Evolutionary conservation across 2,888 invertebrate species (phyloP).

Genomic region (Synergus gifuensis): DNA sequence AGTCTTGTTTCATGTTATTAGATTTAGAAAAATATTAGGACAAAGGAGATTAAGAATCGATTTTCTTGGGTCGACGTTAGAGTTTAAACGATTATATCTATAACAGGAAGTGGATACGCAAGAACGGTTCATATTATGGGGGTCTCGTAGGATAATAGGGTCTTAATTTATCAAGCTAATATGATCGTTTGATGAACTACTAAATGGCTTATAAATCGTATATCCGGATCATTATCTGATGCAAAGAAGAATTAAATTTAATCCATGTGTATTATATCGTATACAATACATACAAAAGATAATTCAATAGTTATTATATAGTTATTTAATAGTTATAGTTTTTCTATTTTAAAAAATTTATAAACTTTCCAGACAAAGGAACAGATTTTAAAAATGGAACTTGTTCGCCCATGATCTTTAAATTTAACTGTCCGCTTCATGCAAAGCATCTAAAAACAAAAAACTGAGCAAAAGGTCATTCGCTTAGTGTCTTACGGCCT

Average conservation of each 20-base stretch:
- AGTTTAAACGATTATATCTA: slow-evolving; percentile 22
- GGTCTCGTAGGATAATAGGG: slow-evolving; percentile 21
- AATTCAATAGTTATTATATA: background rate
- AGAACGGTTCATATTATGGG: slow-evolving; percentile 27
- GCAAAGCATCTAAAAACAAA: background rate
- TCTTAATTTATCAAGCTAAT: slow-evolving; percentile 32
- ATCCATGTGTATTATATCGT: background rate
- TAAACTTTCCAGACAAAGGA: too few relatives aligned
- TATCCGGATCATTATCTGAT: slow-evolving; percentile 5
- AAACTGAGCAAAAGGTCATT: background rate
- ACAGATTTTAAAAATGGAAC: background rate
- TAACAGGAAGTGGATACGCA: slow-evolving; percentile 36
- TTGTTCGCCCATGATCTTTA: background rate
- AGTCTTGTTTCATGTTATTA: background rate
- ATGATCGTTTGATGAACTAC: slow-evolving; percentile 34
- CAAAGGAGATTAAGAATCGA: slow-evolving; percentile 21
- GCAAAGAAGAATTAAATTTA: slow-evolving; percentile 15
- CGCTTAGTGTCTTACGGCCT: background rate
- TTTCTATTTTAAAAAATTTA: too few relatives aligned
- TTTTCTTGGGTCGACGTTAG: background rate
- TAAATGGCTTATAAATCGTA: slow-evolving; percentile 19
- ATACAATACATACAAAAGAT: background rate
- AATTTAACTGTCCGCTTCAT: background rate
- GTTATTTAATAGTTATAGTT: too few relatives aligned
- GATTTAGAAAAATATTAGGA: background rate